Evolutionary conservation across 2,797 vertebrate genomes (phyloP).

Genomic region (Mallotus villosus): DNA sequence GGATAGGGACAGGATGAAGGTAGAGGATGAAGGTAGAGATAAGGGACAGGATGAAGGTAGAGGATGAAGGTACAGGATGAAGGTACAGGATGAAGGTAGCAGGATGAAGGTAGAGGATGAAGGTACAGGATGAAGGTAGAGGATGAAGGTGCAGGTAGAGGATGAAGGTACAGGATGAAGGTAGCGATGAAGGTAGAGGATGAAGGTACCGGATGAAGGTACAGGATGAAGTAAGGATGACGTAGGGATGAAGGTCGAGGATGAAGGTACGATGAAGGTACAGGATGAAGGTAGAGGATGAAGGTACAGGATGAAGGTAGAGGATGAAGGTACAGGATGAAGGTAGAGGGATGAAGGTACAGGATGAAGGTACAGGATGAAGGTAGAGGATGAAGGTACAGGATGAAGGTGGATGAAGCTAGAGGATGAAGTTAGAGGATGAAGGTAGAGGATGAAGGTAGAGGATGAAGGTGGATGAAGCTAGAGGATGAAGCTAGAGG

Average conservation of each 20-base stretch:
- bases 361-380: neutral
- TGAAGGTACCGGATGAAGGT: neutral
- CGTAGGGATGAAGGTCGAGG: neutral
- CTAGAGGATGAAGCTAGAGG: neutral
- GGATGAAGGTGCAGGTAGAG: neutral
- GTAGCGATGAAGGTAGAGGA: neutral
- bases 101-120: neutral
- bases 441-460: neutral
- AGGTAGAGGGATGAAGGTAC: too few relatives aligned
- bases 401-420: too few relatives aligned
- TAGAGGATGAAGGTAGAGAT: neutral
- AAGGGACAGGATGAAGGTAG: too few relatives aligned
- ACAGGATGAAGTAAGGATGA: too few relatives aligned
- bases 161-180: neutral
- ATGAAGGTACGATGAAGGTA: neutral
- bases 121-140: neutral
- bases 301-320: neutral
- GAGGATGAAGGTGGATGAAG: neutral
- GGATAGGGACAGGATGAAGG: neutral
- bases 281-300: neutral
- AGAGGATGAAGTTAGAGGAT: neutral
- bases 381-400: too few relatives aligned
- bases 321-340: too few relatives aligned
- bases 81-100: too few relatives aligned
- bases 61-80: neutral